phyloP scores from a whole-genome alignment of 2,113 vertebrate genomes.

The Lepidothrix coronata region DNA sequence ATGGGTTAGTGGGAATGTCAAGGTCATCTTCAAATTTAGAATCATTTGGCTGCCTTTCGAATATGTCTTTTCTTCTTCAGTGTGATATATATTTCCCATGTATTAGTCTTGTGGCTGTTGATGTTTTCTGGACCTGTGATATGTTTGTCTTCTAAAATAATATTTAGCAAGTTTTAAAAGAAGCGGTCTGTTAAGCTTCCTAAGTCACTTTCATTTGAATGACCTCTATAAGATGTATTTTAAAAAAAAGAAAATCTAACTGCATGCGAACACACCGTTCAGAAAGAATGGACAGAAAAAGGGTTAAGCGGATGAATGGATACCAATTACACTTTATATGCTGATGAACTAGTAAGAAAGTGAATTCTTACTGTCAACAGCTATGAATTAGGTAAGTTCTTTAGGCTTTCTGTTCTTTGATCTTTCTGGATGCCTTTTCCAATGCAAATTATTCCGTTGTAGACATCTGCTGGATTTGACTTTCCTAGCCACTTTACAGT shows the following conservation, averaged over 20 bases:
- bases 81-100: background rate
- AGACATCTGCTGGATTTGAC: background rate
- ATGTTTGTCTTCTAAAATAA: background rate
- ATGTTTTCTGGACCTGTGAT: background rate
- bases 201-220: background rate
- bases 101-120: background rate
- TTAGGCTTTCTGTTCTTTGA: background rate
- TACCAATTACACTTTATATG: background rate
- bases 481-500: background rate
- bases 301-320: background rate
- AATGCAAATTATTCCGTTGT: background rate
- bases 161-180: background rate
- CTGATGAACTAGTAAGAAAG: background rate
- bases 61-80: background rate
- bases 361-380: background rate
- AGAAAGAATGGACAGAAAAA: background rate
- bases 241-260: background rate
- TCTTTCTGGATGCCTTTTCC: background rate
- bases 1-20: background rate
- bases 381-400: background rate
- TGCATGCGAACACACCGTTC: background rate
- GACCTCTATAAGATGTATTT: background rate
- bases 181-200: background rate
- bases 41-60: background rate
- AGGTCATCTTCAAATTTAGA: conserved; percentile 13